Conservation (phyloP, 2,888 invertebrate species). For the Leucophenga maculata region DNA sequence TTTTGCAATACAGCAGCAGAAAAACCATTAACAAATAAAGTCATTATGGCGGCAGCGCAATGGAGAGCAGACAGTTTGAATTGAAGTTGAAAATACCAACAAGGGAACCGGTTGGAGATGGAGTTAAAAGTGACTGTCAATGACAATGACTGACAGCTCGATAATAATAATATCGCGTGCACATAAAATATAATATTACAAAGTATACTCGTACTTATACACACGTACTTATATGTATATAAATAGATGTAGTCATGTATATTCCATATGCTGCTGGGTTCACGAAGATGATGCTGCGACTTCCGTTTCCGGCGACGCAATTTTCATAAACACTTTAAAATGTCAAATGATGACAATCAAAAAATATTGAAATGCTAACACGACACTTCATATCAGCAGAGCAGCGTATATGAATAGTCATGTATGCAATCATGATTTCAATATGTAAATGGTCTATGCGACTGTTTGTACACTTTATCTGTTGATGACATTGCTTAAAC, state of each 20-base stretch:
- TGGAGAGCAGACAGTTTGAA: not conserved
- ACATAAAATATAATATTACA: too few species aligned
- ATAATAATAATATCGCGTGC: not conserved
- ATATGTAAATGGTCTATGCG: too few species aligned
- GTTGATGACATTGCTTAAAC: too few species aligned
- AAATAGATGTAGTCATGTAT: not conserved
- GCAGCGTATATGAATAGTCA: too few species aligned
- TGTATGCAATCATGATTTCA: too few species aligned
- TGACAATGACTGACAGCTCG: not conserved
- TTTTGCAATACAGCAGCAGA: not conserved
- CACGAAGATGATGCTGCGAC: not conserved
- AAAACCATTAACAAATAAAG: slow-evolving; percentile 8
- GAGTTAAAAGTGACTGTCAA: not conserved
- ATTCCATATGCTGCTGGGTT: not conserved
- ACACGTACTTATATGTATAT: not conserved
- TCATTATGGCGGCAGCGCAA: not conserved
- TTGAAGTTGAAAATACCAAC: too few species aligned
- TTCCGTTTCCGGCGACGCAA: slow-evolving; percentile 10
- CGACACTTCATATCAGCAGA: too few species aligned
- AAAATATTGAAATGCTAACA: not conserved
- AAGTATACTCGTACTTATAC: not conserved
- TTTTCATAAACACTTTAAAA: slow-evolving; percentile 28
- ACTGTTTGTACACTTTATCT: too few species aligned
- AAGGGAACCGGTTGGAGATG: too few species aligned
- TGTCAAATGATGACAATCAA: slow-evolving; percentile 29